Conservation (phyloP, 2,797 vertebrate species). For the Novumbra hubbsi region DNA sequence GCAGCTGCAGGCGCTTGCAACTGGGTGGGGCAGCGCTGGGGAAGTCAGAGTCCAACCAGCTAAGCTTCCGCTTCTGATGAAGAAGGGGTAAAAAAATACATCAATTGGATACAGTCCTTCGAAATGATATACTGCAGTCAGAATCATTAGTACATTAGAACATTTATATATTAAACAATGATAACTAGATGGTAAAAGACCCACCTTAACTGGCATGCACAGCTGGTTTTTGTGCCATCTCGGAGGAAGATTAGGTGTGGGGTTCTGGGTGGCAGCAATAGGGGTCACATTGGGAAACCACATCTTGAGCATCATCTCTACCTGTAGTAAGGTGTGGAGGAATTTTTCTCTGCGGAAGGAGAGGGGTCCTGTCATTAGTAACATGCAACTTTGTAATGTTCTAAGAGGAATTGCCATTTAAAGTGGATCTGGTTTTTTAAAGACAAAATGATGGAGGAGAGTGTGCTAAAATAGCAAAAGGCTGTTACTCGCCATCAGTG, state of each 20-base stretch:
- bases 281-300: conserved; percentile 81
- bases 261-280: conserved; percentile 24
- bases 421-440: neutral
- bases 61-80: conserved; percentile 71
- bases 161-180: neutral
- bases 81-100: conserved; percentile 26
- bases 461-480: no score
- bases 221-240: conserved; percentile 62
- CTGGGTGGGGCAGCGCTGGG: conserved; percentile 30
- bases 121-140: neutral
- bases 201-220: conserved; percentile 62
- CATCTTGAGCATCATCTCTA: conserved; percentile 86
- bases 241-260: conserved; percentile 31
- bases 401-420: neutral
- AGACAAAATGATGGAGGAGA: no score
- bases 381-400: neutral
- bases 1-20: conserved; percentile 33
- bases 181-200: neutral
- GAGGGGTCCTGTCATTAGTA: neutral
- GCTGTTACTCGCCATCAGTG: no score
- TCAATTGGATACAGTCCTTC: conserved; percentile 11
- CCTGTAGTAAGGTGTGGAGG: conserved; percentile 82
- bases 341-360: conserved; percentile 77
- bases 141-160: neutral
- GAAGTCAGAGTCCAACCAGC: conserved; percentile 57